Evolutionary conservation across 2,797 vertebrate genomes (phyloP), one percentile per base, ranked within the genome.

Genomic region (Cyprinodon diabolis): DNA sequence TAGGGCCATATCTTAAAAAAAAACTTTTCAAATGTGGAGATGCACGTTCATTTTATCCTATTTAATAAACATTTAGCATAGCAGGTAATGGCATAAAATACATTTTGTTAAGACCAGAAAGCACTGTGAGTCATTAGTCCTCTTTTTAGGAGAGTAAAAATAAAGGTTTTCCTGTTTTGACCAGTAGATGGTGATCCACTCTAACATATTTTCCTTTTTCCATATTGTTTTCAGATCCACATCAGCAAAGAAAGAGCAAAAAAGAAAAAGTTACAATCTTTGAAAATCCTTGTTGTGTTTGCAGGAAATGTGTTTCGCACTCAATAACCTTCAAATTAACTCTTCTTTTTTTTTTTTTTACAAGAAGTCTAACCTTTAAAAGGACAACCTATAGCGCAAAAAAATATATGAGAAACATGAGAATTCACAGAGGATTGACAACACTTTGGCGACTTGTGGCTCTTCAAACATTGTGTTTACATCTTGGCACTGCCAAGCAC

Each of bases 381-480:
- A 8, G 54, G 69, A 84, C 71, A 21, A 48, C 57, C 30, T 74
- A 56, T 57, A 72, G 68, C 56, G 25, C 69, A 72, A 75, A 73
- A 73, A 86, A 52, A 72, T 35, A 84, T 86, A 79, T 79, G 88
- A 79, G 81, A 78, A 73, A 80, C 69, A 37, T 86, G 89, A 85
- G 80, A 86, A 90, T 91, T 94, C 90, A 92, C 90, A 88, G 90
- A 93, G 81, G 57, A 89, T 74, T 15, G 62, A 90, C 88, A 68
- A 91, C 83, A 87, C 79, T 86, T 90, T 90, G 93, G 93, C 43
- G 55, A 83, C 69, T 73, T 69, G 77, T 84, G 83, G 91, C 87
- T 93, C 90, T 90, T 87, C 90, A 91, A 90, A 79, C 77, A 76
- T 85, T 35, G 83, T 88, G 86, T 87, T 82, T 71, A 77, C 82